A percentile compares a stretch with the other conserved stretches of the same genome.
Conservation (phyloP, 2,797 vertebrate species). For the Xyrichtys novacula region DNA sequence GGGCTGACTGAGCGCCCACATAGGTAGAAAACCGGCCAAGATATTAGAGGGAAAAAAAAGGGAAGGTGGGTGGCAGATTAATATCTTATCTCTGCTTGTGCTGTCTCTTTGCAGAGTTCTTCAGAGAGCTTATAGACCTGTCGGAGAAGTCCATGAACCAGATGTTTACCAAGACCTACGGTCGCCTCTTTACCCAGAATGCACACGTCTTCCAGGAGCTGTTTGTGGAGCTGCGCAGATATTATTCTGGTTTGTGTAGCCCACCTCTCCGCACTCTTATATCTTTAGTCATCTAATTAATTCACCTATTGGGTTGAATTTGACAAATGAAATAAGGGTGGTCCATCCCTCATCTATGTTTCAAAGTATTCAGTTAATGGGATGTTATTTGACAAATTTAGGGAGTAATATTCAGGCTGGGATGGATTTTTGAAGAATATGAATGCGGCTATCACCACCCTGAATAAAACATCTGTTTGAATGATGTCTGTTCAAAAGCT, state of each 20-base stretch:
- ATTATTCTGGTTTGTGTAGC: slow-evolving; percentile 84
- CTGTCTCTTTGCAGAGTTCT: slow-evolving; percentile 84
- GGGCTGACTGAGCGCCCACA: slow-evolving; percentile 37
- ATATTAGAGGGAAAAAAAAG: slow-evolving; percentile 28
- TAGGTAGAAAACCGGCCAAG: slow-evolving; percentile 37
- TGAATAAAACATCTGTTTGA: neutral
- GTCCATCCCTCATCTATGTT: neutral
- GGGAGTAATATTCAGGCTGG: neutral
- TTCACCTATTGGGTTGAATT: slow-evolving; percentile 1
- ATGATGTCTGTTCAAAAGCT: slow-evolving; percentile 8
- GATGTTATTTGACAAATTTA: neutral
- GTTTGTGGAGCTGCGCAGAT: slow-evolving; percentile 89
- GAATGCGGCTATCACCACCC: neutral
- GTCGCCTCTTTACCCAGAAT: slow-evolving; percentile 90
- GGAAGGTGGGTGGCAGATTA: slow-evolving; percentile 39
- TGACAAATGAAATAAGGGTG: neutral
- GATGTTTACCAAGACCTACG: slow-evolving; percentile 92
- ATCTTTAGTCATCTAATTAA: neutral
- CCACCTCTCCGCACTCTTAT: neutral
- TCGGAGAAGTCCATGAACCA: slow-evolving; percentile 91
- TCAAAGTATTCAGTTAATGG: neutral
- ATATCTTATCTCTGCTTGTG: slow-evolving; percentile 36
- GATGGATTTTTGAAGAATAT: neutral
- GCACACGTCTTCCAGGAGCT: slow-evolving; percentile 89
- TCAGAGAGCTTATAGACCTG: slow-evolving; percentile 89